phyloP scores from a whole-genome alignment of 2,888 invertebrate species.

The Vanessa cardui region DNA sequence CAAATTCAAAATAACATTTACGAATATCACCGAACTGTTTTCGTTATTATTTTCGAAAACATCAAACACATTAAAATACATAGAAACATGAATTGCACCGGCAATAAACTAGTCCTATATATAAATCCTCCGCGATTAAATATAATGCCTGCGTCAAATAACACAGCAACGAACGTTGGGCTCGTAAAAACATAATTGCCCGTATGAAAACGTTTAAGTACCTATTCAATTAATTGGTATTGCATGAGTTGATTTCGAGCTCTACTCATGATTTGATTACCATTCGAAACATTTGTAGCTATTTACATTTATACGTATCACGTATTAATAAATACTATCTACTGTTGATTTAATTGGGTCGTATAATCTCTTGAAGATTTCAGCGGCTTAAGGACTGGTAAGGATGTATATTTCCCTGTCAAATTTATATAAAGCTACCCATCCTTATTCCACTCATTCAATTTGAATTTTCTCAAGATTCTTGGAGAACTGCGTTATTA shows the following conservation, averaged over 20 bases:
- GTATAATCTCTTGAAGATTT: too few relatives aligned
- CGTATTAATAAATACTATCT: neutral
- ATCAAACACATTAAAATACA: neutral
- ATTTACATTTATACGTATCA: neutral
- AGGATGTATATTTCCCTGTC: too few relatives aligned
- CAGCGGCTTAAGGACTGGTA: too few relatives aligned
- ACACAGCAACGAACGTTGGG: slow-evolving; percentile 34
- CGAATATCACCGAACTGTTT: neutral
- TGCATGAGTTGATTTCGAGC: slow-evolving; percentile 36
- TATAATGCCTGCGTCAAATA: slow-evolving; percentile 16
- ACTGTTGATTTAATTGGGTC: too few relatives aligned
- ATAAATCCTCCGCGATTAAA: slow-evolving; percentile 5
- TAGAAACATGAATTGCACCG: neutral
- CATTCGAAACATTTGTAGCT: slow-evolving; percentile 11
- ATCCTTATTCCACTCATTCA: too few relatives aligned
- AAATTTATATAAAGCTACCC: too few relatives aligned
- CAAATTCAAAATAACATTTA: neutral
- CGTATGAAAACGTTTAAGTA: slow-evolving; percentile 43
- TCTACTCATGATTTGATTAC: slow-evolving; percentile 27
- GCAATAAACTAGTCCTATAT: slow-evolving; percentile 3
- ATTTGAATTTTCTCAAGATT: too few relatives aligned
- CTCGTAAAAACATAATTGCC: slow-evolving; percentile 42
- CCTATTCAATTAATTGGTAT: slow-evolving; percentile 42
- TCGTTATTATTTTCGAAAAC: too few relatives aligned
- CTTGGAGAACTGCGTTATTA: too few relatives aligned